Evolutionary conservation across 1,140 invertebrate genomes (phyloP).

Genomic region (Lasaia peninsularis): DNA sequence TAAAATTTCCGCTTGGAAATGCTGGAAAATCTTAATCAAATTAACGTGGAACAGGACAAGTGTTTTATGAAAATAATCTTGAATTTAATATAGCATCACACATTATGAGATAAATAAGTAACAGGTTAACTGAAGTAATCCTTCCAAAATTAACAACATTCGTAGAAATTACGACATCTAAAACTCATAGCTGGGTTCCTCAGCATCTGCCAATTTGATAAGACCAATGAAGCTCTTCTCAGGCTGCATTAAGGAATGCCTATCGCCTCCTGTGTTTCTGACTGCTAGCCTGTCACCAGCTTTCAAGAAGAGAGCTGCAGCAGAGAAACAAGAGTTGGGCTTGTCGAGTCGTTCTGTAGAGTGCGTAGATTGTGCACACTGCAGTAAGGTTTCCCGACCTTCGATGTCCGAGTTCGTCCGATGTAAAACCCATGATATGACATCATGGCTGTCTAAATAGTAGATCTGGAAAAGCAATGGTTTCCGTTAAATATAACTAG

Average conservation of each 20-base stretch:
- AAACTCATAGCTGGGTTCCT: constrained; percentile 51
- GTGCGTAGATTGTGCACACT: constrained; percentile 60
- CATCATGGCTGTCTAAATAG: constrained; percentile 63
- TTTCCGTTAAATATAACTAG: too few relatives aligned
- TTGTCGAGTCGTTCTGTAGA: constrained; percentile 60
- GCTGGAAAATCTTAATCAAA: too few relatives aligned
- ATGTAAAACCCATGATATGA: constrained; percentile 64
- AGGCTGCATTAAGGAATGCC: constrained; percentile 84
- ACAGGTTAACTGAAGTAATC: not conserved
- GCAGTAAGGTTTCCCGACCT: constrained; percentile 54
- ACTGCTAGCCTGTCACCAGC: constrained; percentile 81
- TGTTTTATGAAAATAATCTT: too few relatives aligned
- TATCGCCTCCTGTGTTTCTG: constrained; percentile 81
- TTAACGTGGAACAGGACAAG: too few relatives aligned
- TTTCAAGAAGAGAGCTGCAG: constrained; percentile 80
- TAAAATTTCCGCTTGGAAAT: too few relatives aligned
- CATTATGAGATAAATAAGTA: constrained; percentile 9
- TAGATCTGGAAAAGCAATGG: constrained; percentile 47
- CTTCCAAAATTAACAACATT: constrained; percentile 6
- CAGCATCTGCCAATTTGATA: constrained; percentile 82
- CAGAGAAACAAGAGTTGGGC: constrained; percentile 85
- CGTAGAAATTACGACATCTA: constrained; percentile 25
- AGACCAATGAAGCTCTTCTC: constrained; percentile 89
- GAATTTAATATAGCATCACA: not conserved
- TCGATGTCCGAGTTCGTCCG: constrained; percentile 48